These are phyloP conservation scores for Poecile atricapillus DNA, from an alignment of 2,113 vertebrate genomes.

Conservation along the genomic window DNA sequence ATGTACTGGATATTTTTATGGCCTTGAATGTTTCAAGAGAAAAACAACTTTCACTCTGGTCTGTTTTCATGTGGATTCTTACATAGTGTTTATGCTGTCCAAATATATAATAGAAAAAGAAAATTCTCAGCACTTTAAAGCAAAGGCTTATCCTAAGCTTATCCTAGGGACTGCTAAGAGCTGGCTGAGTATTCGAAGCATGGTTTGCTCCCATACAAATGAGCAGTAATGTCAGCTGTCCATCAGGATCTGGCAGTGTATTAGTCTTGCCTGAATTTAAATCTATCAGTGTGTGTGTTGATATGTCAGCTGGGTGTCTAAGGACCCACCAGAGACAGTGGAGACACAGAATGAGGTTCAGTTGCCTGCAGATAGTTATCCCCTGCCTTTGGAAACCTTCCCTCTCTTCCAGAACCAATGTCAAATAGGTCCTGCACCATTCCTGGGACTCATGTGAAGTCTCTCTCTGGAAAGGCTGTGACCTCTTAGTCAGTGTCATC, in stretches of 20 bases:
- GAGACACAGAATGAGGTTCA: neutral
- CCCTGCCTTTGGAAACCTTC: neutral
- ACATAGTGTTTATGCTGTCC: slow-evolving; percentile 41
- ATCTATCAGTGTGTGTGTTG: neutral
- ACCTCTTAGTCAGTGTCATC: neutral
- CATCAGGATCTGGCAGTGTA: neutral
- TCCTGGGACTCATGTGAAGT: neutral
- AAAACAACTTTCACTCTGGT: slow-evolving; percentile 48
- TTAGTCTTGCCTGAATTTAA: neutral
- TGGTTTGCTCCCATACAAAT: neutral
- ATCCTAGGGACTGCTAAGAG: slow-evolving; percentile 10
- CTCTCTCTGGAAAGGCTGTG: neutral
- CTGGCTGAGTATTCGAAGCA: neutral
- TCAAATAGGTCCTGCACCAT: neutral
- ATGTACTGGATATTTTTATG: slow-evolving; percentile 14
- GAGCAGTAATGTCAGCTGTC: neutral
- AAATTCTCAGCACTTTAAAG: slow-evolving; percentile 54
- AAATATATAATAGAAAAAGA: slow-evolving; percentile 42
- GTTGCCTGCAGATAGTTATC: neutral
- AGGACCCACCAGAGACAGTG: neutral
- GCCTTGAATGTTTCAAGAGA: slow-evolving; percentile 40
- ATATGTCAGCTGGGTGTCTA: neutral
- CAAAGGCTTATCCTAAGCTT: neutral
- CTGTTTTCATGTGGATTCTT: slow-evolving; percentile 51
- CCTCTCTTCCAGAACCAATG: neutral